Evolutionary conservation across 2,888 invertebrate species (phyloP).

Genomic region (Netelia fuscicornis): DNA sequence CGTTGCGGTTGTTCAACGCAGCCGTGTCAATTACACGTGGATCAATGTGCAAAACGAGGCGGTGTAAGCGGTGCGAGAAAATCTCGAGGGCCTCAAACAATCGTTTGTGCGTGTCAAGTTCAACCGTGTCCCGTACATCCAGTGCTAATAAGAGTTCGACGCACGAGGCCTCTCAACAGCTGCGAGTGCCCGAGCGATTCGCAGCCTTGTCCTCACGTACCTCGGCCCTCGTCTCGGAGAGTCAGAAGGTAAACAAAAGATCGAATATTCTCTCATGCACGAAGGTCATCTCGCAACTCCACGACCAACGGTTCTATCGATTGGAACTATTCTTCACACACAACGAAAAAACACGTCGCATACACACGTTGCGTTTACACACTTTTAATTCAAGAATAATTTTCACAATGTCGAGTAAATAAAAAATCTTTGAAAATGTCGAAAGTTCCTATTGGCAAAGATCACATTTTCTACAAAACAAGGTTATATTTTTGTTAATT

Average conservation of each 20-base stretch:
- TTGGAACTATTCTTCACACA: too few species aligned
- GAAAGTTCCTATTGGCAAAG: too few species aligned
- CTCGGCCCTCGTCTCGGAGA: slow-evolving; percentile 73
- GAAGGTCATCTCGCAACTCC: background rate
- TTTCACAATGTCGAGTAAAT: too few species aligned
- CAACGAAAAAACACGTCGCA: too few species aligned
- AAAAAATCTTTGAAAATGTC: too few species aligned
- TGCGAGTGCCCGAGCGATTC: slow-evolving; percentile 81
- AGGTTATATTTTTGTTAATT: too few species aligned
- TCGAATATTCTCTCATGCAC: background rate
- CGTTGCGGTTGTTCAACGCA: slow-evolving; percentile 81
- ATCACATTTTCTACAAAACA: too few species aligned
- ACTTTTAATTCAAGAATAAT: too few species aligned
- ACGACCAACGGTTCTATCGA: too few species aligned
- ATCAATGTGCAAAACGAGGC: slow-evolving; percentile 79
- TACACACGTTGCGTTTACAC: too few species aligned
- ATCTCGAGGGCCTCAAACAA: slow-evolving; percentile 81
- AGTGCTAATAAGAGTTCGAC: slow-evolving; percentile 82
- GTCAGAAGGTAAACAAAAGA: slow-evolving; percentile 78
- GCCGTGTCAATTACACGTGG: slow-evolving; percentile 83
- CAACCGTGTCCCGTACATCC: slow-evolving; percentile 83
- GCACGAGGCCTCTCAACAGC: slow-evolving; percentile 76
- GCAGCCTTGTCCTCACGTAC: slow-evolving; percentile 79
- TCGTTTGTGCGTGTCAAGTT: slow-evolving; percentile 82
- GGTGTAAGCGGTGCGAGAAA: slow-evolving; percentile 74